Conservation (phyloP, 2,797 vertebrate species). For the Mionectes olivaceus region DNA sequence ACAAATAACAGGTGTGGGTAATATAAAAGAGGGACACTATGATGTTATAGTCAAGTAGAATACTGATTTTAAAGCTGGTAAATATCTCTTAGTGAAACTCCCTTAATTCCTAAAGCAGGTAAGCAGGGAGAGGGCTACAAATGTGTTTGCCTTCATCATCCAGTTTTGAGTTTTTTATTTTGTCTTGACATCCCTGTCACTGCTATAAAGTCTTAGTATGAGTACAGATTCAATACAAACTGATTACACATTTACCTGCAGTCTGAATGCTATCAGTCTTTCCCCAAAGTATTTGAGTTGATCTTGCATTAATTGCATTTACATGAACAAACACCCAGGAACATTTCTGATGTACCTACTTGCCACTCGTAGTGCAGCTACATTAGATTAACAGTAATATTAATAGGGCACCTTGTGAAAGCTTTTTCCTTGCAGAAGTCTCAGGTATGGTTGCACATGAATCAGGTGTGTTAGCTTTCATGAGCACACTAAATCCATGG, state of each 20-base stretch:
- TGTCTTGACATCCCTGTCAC: neutral
- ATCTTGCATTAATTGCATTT: neutral
- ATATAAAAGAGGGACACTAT: neutral
- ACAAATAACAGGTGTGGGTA: neutral
- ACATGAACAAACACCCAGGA: neutral
- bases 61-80: neutral
- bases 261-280: neutral
- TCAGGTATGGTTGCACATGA: neutral
- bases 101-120: neutral
- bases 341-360: neutral
- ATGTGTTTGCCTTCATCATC: neutral
- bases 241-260: neutral
- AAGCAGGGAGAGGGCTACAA: neutral
- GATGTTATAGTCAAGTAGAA: neutral
- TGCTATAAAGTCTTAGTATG: neutral
- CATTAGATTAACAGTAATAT: neutral
- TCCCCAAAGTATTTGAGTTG: neutral
- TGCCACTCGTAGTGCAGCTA: neutral
- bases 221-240: neutral
- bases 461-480: neutral
- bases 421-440: slow-evolving; percentile 10
- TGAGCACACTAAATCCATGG: neutral
- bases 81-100: neutral
- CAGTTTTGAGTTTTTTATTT: neutral
- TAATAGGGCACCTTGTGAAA: neutral